Percentiles rank a stretch among this genome's conserved stretches.
These are phyloP conservation scores for Perognathus longimembris DNA, from an alignment of 2,113 vertebrate genomes.

Conservation along the genomic window DNA sequence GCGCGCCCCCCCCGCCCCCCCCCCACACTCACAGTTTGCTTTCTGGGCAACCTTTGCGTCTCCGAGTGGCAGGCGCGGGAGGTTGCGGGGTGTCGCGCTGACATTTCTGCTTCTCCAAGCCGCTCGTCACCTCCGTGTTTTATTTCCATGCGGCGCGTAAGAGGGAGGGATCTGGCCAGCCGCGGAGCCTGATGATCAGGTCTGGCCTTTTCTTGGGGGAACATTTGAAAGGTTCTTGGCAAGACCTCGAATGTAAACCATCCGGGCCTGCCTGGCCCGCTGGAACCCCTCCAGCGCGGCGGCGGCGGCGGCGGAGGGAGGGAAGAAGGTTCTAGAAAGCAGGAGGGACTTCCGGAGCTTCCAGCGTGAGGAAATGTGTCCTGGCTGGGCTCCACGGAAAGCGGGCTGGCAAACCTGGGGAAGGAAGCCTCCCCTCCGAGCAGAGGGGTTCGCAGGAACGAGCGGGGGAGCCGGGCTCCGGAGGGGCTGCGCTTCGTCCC, in stretches of 20 bases:
- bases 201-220: slow-evolving; percentile 75
- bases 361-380: background rate
- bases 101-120: slow-evolving; percentile 78
- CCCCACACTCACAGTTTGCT: slow-evolving; percentile 70
- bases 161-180: slow-evolving; percentile 72
- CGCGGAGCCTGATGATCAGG: slow-evolving; percentile 48
- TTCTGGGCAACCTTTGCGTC: slow-evolving; percentile 73
- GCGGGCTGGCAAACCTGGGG: background rate
- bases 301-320: too few relatives aligned
- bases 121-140: slow-evolving; percentile 70
- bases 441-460: rapidly evolving
- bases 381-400: background rate
- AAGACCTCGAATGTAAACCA: slow-evolving; percentile 9
- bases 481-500: rapidly evolving
- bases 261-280: background rate
- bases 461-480: too few relatives aligned
- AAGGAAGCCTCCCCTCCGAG: background rate
- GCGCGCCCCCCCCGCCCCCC: slow-evolving; percentile 58
- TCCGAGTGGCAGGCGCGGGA: background rate
- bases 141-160: slow-evolving; percentile 46
- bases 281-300: slow-evolving; percentile 42
- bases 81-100: slow-evolving; percentile 71
- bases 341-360: background rate
- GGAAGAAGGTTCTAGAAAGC: background rate
- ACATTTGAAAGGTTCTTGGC: slow-evolving; percentile 76